Conservation (phyloP, 1,140 invertebrate genomes). For the Pachypsylla venusta region DNA sequence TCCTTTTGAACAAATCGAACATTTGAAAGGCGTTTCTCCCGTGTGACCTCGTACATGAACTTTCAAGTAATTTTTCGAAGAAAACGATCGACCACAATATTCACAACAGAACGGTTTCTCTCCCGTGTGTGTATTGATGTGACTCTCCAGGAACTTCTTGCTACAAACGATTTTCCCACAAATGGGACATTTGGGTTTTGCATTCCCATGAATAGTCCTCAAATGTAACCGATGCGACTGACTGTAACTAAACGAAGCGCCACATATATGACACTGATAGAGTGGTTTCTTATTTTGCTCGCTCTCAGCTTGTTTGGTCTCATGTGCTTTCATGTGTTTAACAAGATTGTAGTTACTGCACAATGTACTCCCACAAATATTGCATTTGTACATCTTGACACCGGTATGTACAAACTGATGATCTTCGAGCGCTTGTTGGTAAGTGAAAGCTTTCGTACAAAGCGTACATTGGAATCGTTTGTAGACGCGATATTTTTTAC, state of each 20-base stretch:
- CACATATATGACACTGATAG: conserved; percentile 13
- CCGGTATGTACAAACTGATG: conserved; percentile 64
- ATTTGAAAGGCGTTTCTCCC: conserved; percentile 1
- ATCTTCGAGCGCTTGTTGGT: conserved; percentile 50
- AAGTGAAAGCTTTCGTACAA: neutral
- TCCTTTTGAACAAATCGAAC: neutral
- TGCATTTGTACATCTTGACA: conserved; percentile 74
- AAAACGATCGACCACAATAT: neutral
- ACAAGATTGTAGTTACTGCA: neutral
- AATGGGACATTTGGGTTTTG: conserved; percentile 5
- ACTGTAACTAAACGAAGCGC: conserved; percentile 9
- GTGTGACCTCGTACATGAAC: neutral
- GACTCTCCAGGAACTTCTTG: conserved; percentile 19
- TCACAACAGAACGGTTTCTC: conserved; percentile 35
- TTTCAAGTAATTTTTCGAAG: neutral
- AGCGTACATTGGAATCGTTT: neutral
- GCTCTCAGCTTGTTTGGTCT: neutral
- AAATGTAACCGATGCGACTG: conserved; percentile 9
- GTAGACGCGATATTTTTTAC: neutral
- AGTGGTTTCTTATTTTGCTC: neutral
- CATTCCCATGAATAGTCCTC: conserved; percentile 11
- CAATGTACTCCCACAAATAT: conserved; percentile 51
- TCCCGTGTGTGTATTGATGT: conserved; percentile 17
- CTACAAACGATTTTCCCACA: conserved; percentile 11
- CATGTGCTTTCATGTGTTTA: neutral